Evolutionary conservation across 2,888 invertebrate species (phyloP).

Genomic region (Hydraecia micacea): DNA sequence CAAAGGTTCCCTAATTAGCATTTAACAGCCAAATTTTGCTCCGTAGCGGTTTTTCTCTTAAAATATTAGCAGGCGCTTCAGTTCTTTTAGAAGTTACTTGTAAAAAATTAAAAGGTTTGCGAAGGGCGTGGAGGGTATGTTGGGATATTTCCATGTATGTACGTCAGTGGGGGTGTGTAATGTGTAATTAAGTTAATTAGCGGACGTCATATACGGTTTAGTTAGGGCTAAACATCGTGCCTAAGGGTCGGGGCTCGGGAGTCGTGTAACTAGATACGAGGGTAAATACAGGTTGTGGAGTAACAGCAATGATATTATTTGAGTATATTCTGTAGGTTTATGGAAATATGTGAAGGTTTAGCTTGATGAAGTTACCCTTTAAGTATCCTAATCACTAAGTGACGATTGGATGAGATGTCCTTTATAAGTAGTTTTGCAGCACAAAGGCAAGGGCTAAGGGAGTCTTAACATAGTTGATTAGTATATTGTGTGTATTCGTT

Average conservation of each 20-base stretch:
- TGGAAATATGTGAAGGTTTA: background rate
- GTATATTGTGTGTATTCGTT: background rate
- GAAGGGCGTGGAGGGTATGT: constrained; percentile 35
- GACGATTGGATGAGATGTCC: background rate
- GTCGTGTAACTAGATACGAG: constrained; percentile 38
- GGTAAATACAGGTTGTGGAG: constrained; percentile 36
- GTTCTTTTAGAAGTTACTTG: constrained; percentile 46
- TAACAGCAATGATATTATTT: constrained; percentile 3
- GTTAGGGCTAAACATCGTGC: constrained; percentile 47
- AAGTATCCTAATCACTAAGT: background rate
- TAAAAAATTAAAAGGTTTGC: constrained; percentile 43
- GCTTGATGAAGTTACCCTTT: background rate
- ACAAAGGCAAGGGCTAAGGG: background rate
- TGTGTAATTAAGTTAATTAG: constrained; percentile 68
- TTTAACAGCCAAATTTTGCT: constrained; percentile 42
- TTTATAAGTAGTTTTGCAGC: background rate
- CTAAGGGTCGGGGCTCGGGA: constrained; percentile 37
- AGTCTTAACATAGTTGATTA: background rate
- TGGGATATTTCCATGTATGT: constrained; percentile 56
- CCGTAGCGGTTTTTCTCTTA: constrained; percentile 42
- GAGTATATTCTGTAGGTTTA: constrained; percentile 5
- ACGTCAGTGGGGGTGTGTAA: constrained; percentile 55
- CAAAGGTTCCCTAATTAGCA: constrained; percentile 45
- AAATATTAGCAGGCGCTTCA: constrained; percentile 55
- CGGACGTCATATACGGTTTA: constrained; percentile 51